Evolutionary conservation across 2,797 vertebrate genomes (phyloP).

Genomic region (Cyprinodon diabolis): DNA sequence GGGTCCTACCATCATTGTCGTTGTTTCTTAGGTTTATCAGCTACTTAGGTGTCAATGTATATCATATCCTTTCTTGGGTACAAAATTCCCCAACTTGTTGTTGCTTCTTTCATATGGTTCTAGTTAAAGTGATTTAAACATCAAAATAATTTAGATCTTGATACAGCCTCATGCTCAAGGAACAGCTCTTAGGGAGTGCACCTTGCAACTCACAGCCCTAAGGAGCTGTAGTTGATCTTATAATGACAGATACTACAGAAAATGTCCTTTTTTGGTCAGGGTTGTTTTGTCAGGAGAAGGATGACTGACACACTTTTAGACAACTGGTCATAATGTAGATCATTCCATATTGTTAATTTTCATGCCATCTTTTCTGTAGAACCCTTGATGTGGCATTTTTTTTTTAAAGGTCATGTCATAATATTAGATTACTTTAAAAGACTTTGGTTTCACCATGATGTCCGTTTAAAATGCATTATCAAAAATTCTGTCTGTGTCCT

Average conservation of each 20-base stretch:
- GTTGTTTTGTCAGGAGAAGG: not conserved
- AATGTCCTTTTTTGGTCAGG: not conserved
- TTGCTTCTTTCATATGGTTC: not conserved
- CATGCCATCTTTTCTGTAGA: not conserved
- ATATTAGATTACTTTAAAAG: not conserved
- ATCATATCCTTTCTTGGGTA: not conserved
- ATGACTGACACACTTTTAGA: not conserved
- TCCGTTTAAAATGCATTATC: constrained; percentile 11
- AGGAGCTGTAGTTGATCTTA: not conserved
- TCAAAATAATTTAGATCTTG: too few species aligned
- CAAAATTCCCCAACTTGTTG: not conserved
- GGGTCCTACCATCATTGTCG: not conserved
- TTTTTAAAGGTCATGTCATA: not conserved
- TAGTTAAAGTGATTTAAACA: not conserved
- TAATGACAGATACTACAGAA: not conserved
- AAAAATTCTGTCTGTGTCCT: constrained; percentile 1
- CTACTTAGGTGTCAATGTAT: not conserved
- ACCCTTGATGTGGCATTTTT: not conserved
- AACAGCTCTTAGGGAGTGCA: not conserved
- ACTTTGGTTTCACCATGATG: constrained; percentile 11
- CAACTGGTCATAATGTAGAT: not conserved
- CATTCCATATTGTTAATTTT: not conserved
- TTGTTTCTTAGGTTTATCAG: not conserved
- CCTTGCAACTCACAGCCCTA: not conserved
- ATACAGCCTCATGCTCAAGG: too few species aligned